Evolutionary conservation across 2,797 vertebrate species (phyloP), one percentile per base, ranked within the genome.

Genomic region (Phrynocephalus guinanensis): DNA sequence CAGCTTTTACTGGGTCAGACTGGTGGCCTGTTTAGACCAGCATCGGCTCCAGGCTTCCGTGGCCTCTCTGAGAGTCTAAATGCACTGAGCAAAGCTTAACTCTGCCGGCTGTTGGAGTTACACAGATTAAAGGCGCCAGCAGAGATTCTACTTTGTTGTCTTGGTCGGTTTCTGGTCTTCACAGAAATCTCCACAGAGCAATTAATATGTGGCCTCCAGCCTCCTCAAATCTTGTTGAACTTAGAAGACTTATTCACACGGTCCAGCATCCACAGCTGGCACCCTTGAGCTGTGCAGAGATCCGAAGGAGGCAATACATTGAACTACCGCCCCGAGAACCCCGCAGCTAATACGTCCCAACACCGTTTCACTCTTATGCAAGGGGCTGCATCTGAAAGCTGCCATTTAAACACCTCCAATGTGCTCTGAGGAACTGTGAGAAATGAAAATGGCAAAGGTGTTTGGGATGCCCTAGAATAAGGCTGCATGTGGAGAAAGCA

Each of bases 121-220:
- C 52, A 44, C 76, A 52, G 52, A 71, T 63, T 56, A 78, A 88
- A 22, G 50, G 28, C 72, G 16, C 56, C 38, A 73, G 52, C 44
- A 15, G 68, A 33, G 44, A 38, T 28, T 75, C 66, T 33, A 80
- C 73, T 70, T 87, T 67, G 30, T 83, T 52, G 81, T 48, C 24
- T 83, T 28, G 18, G 75, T 79, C 66, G n/a, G n/a, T 73, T 87
- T 75, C 85, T 66, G 79, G 26, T 81, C 44, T 76, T 68, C 56
- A 60, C 13, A 70, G 30, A 20, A 24, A 70, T 30, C 44, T 68
- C 48, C 30, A 28, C 6, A 13, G 3, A 82, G 24, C 24, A 50
- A 18, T 68, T 78, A 44, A 76, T 24, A 24, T 18, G 9, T 28
- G 5, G 10, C 33, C 13, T 50, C 30, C n/a, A 52, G 56, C n/a